A percentile compares a stretch with the other conserved stretches of the same genome.
Evolutionary conservation across 2,797 vertebrate genomes (phyloP).

Genomic region (Schizopygopsis pylzovi): DNA sequence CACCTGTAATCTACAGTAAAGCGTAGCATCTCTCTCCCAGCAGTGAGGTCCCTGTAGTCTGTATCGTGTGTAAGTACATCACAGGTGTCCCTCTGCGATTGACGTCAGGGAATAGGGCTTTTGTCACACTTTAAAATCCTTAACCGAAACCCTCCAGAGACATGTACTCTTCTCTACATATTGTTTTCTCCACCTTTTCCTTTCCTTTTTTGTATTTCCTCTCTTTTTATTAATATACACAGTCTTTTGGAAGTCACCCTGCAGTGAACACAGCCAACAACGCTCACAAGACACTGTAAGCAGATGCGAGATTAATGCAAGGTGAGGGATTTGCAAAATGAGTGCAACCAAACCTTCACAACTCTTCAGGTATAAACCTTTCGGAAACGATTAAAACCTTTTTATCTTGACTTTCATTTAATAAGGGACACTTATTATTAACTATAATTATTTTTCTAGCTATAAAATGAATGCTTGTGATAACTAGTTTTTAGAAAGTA

Average conservation of each 20-base stretch:
- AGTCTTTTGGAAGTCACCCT: background rate
- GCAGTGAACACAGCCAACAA: constrained; percentile 18
- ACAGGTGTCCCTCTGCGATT: constrained; percentile 36
- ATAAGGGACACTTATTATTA: background rate
- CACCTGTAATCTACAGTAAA: constrained; percentile 21
- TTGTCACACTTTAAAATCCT: constrained; percentile 43
- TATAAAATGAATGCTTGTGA: background rate
- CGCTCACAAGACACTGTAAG: background rate
- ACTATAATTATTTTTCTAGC: background rate
- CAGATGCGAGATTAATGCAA: constrained; percentile 16
- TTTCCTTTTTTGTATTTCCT: background rate
- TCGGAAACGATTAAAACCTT: background rate
- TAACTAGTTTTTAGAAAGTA: background rate
- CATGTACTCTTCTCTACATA: background rate
- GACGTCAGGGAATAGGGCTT: constrained; percentile 26
- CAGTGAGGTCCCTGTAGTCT: constrained; percentile 19
- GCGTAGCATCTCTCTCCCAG: constrained; percentile 17
- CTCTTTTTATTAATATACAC: background rate
- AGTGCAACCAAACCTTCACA: background rate
- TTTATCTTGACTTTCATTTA: background rate
- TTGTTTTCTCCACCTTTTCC: background rate
- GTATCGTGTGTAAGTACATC: constrained; percentile 15
- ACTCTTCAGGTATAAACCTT: background rate
- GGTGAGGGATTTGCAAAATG: background rate
- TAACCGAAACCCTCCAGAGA: constrained; percentile 29